These are phyloP conservation scores for Battus philenor DNA, from an alignment of 1,140 invertebrate species.

Conservation along the genomic window DNA sequence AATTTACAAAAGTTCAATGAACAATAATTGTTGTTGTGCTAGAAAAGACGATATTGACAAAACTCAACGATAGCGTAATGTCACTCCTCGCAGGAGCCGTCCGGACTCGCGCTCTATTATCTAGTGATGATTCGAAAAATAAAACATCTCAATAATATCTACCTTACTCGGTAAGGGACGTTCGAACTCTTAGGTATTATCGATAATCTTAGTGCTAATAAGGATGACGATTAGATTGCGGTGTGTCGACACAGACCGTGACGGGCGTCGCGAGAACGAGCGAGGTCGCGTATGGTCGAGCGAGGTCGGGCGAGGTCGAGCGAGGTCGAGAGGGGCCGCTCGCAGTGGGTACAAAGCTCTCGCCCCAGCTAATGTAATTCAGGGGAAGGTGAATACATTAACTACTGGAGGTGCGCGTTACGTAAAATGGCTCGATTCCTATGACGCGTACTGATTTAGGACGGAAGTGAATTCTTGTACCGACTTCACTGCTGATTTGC, in stretches of 20 bases:
- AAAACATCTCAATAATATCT: conserved; percentile 67
- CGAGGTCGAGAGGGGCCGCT: conserved; percentile 31
- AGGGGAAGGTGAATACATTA: conserved; percentile 68
- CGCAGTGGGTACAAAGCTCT: conserved; percentile 28
- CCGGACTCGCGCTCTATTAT: conserved; percentile 25
- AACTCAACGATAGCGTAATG: conserved; percentile 31
- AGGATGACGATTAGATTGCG: conserved; percentile 58
- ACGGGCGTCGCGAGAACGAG: conserved; percentile 28
- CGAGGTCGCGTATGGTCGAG: conserved; percentile 23
- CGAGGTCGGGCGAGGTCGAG: conserved; percentile 11
- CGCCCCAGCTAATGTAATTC: conserved; percentile 58
- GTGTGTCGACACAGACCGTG: conserved; percentile 37
- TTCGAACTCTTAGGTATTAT: conserved; percentile 72
- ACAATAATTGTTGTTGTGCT: conserved; percentile 57
- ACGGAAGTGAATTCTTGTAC: conserved; percentile 75
- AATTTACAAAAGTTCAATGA: conserved; percentile 69
- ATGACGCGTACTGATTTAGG: conserved; percentile 74
- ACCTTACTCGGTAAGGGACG: conserved; percentile 75
- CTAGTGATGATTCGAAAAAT: conserved; percentile 67
- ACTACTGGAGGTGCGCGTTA: conserved; percentile 68
- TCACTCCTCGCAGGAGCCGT: conserved; percentile 3
- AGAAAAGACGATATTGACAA: conserved; percentile 60
- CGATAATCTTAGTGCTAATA: conserved; percentile 72
- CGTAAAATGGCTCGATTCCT: conserved; percentile 75
- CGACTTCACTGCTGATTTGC: conserved; percentile 71